A percentile compares a stretch with the other conserved stretches of the same genome.
These are phyloP conservation scores for Serinus canaria DNA, from an alignment of 2,113 vertebrate genomes.

Conservation along the genomic window DNA sequence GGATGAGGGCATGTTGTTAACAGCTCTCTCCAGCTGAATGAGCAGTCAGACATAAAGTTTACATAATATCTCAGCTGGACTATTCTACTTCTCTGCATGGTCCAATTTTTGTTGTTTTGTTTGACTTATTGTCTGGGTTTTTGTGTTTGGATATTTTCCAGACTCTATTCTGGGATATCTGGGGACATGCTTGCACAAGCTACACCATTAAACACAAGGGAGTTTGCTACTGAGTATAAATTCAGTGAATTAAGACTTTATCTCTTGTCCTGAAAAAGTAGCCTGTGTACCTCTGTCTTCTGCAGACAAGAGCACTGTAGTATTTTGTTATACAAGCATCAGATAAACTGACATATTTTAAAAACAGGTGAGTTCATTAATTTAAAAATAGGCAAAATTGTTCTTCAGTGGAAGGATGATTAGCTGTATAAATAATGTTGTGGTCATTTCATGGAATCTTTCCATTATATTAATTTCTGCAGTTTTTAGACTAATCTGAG, in stretches of 20 bases:
- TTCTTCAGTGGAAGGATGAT: neutral
- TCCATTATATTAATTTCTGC: neutral
- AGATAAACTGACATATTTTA: neutral
- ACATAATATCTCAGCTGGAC: constrained; percentile 16
- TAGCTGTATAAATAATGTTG: neutral
- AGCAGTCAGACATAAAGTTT: constrained; percentile 1
- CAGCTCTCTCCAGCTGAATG: neutral
- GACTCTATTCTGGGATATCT: neutral
- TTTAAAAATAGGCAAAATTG: neutral
- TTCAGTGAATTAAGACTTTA: neutral
- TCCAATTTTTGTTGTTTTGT: neutral
- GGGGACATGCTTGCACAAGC: neutral
- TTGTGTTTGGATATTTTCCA: neutral
- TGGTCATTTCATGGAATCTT: neutral
- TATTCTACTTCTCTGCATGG: neutral
- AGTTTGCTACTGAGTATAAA: neutral
- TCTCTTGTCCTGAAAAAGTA: neutral
- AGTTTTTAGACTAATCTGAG: neutral
- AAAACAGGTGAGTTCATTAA: neutral
- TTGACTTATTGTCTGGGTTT: neutral
- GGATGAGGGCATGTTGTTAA: neutral
- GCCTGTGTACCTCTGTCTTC: neutral
- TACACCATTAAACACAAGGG: neutral
- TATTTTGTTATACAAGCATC: neutral
- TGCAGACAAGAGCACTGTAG: neutral